These are phyloP conservation scores for Zootoca vivipara DNA, from an alignment of 2,113 vertebrate genomes.

Conservation along the genomic window DNA sequence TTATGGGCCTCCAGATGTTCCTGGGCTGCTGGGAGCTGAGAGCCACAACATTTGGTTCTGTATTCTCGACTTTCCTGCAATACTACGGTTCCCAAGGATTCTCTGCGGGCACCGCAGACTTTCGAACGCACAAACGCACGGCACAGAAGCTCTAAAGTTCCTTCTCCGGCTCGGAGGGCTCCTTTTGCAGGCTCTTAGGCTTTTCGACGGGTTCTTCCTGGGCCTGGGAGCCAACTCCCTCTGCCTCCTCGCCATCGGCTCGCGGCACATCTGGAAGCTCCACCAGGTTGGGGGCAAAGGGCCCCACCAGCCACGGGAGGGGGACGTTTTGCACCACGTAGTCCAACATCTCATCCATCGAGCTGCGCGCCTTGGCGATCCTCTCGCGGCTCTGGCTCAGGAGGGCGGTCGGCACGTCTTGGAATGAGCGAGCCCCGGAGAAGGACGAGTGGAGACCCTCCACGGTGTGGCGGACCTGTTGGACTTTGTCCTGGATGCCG, in stretches of 20 bases:
- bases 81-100: not conserved
- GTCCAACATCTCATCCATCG: constrained; percentile 85
- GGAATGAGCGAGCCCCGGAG: constrained; percentile 62
- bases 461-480: constrained; percentile 71
- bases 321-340: constrained; percentile 80
- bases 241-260: fast-evolving
- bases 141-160: fast-evolving
- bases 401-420: constrained; percentile 77
- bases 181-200: not conserved
- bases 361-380: constrained; percentile 76
- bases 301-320: constrained; percentile 80
- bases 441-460: constrained; percentile 83
- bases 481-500: constrained; percentile 82
- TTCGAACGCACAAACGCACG: not conserved
- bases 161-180: not conserved
- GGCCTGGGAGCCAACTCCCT: not conserved
- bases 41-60: too few relatives aligned
- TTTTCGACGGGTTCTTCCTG: not conserved
- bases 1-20: not conserved
- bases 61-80: too few relatives aligned
- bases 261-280: not conserved
- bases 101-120: not conserved
- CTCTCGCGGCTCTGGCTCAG: constrained; percentile 79
- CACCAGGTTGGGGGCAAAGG: constrained; percentile 71
- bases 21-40: not conserved